Evolutionary conservation across 2,113 vertebrate species (phyloP), one percentile per base, ranked within the genome.

Genomic region (Furnarius figulus): DNA sequence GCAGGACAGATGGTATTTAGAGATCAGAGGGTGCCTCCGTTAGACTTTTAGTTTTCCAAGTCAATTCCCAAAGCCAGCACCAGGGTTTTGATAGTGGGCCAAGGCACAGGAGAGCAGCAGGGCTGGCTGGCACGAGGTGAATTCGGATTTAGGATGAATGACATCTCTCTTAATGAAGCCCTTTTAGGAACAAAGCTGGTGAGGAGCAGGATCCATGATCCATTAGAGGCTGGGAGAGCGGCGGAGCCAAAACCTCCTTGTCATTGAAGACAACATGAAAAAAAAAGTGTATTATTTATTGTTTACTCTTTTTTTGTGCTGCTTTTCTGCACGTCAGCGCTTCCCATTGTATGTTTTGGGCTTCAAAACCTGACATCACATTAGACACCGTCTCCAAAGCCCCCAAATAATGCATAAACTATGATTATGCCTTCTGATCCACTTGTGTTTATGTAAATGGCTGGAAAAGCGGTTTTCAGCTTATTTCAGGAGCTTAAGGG

Each of bases 401-500:
- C 87, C 81, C 75, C 66, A 85, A 96, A 96, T 95, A 91, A 96
- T 66, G 68, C 74, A 83, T 86, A 86, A 97, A 96, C 84, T 50
- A 63, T 95, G 78, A 92, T 95, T 93, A 96, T 95, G 77, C 96
- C 88, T 96, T 95, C 96, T 83, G 90, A 98, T 97, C 95, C 67
- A 53, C 97, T 98, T 96, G 97, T 97, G 96, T 97, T 97, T 97
- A 98, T 97, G 97, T 96, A 98, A 98, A 98, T 97, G 96, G 91
- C 90, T 95, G 95, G 96, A 97, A 98, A 98, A 97, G 97, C 89
- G 58, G 96, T 98, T 98, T 98, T 93, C 44, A 6, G 97, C 97
- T 98, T 97, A 97, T 98, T 98, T 98, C 96, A 68, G 96, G 80
- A 97, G 97, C 98, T 98, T 98, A 98, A 98, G 96, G 97, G 95